These are phyloP conservation scores for Aleiodes testaceus DNA, from an alignment of 2,888 invertebrate species.

Conservation along the genomic window DNA sequence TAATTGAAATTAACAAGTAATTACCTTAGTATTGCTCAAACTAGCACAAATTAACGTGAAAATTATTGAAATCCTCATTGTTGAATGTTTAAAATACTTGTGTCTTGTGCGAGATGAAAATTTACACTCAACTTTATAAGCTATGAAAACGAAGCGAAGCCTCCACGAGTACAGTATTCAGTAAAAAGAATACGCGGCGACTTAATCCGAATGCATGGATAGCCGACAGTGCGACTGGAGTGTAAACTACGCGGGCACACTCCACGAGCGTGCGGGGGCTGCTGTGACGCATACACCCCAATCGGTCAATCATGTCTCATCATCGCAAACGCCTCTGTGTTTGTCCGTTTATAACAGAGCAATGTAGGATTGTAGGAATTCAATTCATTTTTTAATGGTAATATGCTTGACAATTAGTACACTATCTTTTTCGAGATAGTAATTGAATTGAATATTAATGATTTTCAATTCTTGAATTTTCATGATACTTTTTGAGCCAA, in stretches of 20 bases:
- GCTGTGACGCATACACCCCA: constrained; percentile 27
- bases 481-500: not conserved
- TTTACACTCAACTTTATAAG: no score
- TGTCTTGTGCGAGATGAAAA: not conserved
- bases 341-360: not conserved
- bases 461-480: constrained; percentile 1
- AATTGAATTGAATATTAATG: no score
- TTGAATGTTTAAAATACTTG: constrained; percentile 7
- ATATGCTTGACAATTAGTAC: no score
- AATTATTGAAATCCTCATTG: constrained; percentile 8
- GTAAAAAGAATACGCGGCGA: constrained; percentile 26
- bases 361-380: no score
- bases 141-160: constrained; percentile 19
- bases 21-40: constrained; percentile 30
- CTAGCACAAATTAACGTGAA: not conserved
- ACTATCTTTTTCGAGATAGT: no score
- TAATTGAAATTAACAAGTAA: constrained; percentile 9
- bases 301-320: constrained; percentile 26
- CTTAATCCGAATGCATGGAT: constrained; percentile 30
- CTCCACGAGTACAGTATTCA: constrained; percentile 33
- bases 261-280: constrained; percentile 36
- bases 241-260: constrained; percentile 18
- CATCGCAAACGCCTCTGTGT: constrained; percentile 13
- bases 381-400: no score
- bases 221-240: constrained; percentile 16